A percentile compares a stretch with the other conserved stretches of the same genome.
phyloP scores from a whole-genome alignment of 2,888 invertebrate species.

The Habrosyne pyritoides region DNA sequence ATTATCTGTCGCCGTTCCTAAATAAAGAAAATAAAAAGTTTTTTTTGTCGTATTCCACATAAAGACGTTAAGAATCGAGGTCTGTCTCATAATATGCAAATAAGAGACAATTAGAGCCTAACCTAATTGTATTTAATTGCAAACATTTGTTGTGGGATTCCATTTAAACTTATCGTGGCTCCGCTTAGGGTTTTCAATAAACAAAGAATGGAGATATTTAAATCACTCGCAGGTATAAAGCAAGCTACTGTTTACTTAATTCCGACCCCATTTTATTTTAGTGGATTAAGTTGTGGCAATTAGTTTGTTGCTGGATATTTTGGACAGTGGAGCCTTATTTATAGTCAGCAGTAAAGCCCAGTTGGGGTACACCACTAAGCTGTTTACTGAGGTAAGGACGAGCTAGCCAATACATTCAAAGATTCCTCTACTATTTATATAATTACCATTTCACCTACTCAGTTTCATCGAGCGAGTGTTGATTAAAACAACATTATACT shows the following conservation, averaged over 20 bases:
- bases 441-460: slow-evolving; percentile 16
- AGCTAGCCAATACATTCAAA: slow-evolving; percentile 44
- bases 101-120: neutral
- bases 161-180: slow-evolving; percentile 23
- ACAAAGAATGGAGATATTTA: slow-evolving; percentile 36
- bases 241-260: slow-evolving; percentile 32
- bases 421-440: slow-evolving; percentile 42
- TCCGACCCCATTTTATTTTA: slow-evolving; percentile 61
- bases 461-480: slow-evolving; percentile 8
- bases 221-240: slow-evolving; percentile 43
- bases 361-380: slow-evolving; percentile 49
- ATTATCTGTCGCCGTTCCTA: neutral
- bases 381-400: slow-evolving; percentile 42
- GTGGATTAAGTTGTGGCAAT: slow-evolving; percentile 68
- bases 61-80: neutral
- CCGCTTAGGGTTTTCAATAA: slow-evolving; percentile 29
- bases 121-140: slow-evolving; percentile 14
- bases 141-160: slow-evolving; percentile 27
- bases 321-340: slow-evolving; percentile 61
- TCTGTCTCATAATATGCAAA: slow-evolving; percentile 1
- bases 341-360: slow-evolving; percentile 53
- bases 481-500: neutral
- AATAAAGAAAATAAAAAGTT: neutral
- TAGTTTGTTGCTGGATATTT: slow-evolving; percentile 64
- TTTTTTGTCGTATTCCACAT: neutral